Evolutionary conservation across 1,140 invertebrate species (phyloP), one percentile per base, ranked within the genome.

Genomic region (Physella acuta): DNA sequence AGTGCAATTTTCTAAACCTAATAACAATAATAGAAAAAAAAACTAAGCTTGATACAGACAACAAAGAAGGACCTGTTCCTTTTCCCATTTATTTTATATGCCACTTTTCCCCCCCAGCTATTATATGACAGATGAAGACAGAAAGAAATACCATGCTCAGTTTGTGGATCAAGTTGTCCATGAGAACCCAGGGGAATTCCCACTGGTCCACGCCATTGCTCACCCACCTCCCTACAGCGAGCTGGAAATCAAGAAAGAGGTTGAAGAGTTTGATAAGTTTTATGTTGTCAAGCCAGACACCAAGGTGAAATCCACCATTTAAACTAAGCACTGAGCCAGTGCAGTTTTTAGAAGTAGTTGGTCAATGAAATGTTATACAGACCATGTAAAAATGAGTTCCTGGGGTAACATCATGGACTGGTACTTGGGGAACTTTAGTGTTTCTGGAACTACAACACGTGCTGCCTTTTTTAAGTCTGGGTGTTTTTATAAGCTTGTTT

Each of bases 141-240:
- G 75, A 14, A 65, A 71, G 31, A 71, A 74, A 44, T 73, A 77
- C 56, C 78, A 75, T 52, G 68, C 72, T 17, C 64, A 70, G 49
- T 56, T 78, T 36, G 72, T 77, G 16, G 77, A 74, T 33, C 56
- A 74, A n/a, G 77, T 72, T 37, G 58, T 77, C 30, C 70, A 73
- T 39, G 30, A 63, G 2, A 73, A 78, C 37, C 75, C 77, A 20
- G 71, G 74, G 36, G 66, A 70, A 36, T 75, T 73, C 67, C 75
- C 75, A 28, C 61, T 30, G 1, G 55, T 74, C 4, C 61, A 74
- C 16, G 61, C 69, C 8, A 24, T 66, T 1, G 39, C 60, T 0
- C 55, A 71, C 39, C 60, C 66, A 30, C 73, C 68, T 20, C 72
- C 70, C n/a, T 65, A 69, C 36, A 17, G 26, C 0, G 58, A 44